Percentiles rank a stretch among this genome's conserved stretches.
phyloP scores from a whole-genome alignment of 1,140 invertebrate species.

The Drosophila cardini region DNA sequence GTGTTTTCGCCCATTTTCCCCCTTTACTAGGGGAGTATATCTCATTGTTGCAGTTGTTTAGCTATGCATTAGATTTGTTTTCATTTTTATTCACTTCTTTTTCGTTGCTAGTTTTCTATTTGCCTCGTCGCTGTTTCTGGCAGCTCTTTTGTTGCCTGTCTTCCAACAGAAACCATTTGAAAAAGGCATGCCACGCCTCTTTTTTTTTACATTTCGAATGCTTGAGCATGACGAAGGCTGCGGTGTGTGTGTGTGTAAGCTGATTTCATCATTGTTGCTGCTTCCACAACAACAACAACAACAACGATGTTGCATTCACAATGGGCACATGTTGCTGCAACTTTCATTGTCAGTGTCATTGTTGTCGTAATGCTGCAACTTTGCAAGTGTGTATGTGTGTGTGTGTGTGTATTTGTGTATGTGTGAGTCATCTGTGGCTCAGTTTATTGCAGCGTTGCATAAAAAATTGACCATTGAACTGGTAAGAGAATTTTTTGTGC shows the following conservation, averaged over 20 bases:
- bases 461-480: slow-evolving; percentile 75
- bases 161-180: slow-evolving; percentile 6
- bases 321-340: slow-evolving; percentile 60
- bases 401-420: slow-evolving; percentile 18
- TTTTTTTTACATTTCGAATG: no score
- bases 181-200: slow-evolving; percentile 18
- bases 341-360: slow-evolving; percentile 80
- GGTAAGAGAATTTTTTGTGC: slow-evolving; percentile 49
- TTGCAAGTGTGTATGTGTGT: slow-evolving; percentile 5
- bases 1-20: background rate
- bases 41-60: slow-evolving; percentile 53
- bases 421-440: slow-evolving; percentile 50
- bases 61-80: slow-evolving; percentile 73
- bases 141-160: slow-evolving; percentile 35
- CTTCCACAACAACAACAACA: slow-evolving; percentile 62
- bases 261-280: slow-evolving; percentile 65
- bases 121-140: slow-evolving; percentile 24
- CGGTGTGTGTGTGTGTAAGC: slow-evolving; percentile 31
- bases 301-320: slow-evolving; percentile 55
- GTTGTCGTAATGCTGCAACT: slow-evolving; percentile 51
- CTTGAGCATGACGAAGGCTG: no score
- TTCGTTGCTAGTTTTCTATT: slow-evolving; percentile 31
- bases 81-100: slow-evolving; percentile 34
- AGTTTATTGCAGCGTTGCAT: slow-evolving; percentile 58
- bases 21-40: slow-evolving; percentile 17